These are phyloP conservation scores for Heliothis peltigera DNA, from an alignment of 2,888 invertebrate genomes.

Conservation along the genomic window DNA sequence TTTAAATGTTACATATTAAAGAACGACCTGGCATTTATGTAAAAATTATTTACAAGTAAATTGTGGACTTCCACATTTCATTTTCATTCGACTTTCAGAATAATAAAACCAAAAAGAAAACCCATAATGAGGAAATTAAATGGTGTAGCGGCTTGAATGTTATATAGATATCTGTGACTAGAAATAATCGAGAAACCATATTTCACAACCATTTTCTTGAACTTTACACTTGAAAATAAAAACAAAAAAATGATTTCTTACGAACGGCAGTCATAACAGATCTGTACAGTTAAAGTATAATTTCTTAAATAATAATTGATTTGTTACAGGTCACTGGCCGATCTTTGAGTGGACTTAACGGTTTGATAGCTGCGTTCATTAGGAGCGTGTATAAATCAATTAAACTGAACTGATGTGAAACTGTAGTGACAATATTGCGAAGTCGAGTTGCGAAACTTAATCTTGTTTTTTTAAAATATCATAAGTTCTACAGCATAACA, in stretches of 20 bases:
- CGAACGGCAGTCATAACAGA: background rate
- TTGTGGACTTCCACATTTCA: too few relatives aligned
- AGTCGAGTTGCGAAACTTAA: slow-evolving; percentile 15
- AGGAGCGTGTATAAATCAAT: slow-evolving; percentile 53
- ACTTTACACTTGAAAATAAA: background rate
- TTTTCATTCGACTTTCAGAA: too few relatives aligned
- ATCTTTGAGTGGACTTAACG: slow-evolving; percentile 46
- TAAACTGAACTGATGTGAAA: slow-evolving; percentile 38
- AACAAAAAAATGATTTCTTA: background rate
- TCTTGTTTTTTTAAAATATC: too few relatives aligned
- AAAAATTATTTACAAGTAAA: too few relatives aligned
- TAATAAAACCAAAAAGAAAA: too few relatives aligned
- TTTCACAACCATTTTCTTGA: background rate
- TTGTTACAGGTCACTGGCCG: slow-evolving; percentile 37
- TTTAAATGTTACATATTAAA: too few relatives aligned
- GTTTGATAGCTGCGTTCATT: slow-evolving; percentile 36
- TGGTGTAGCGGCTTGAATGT: too few relatives aligned
- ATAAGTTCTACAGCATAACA: too few relatives aligned
- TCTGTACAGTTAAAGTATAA: background rate
- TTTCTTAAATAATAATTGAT: slow-evolving; percentile 35
- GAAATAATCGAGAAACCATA: background rate
- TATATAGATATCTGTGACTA: too few relatives aligned
- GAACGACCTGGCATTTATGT: too few relatives aligned
- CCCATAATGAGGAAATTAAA: too few relatives aligned
- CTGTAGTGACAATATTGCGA: slow-evolving; percentile 48